Percentiles rank a stretch among this genome's conserved stretches.
phyloP scores from a whole-genome alignment of 2,888 invertebrate species.

The Mimumesa dahlbomi region DNA sequence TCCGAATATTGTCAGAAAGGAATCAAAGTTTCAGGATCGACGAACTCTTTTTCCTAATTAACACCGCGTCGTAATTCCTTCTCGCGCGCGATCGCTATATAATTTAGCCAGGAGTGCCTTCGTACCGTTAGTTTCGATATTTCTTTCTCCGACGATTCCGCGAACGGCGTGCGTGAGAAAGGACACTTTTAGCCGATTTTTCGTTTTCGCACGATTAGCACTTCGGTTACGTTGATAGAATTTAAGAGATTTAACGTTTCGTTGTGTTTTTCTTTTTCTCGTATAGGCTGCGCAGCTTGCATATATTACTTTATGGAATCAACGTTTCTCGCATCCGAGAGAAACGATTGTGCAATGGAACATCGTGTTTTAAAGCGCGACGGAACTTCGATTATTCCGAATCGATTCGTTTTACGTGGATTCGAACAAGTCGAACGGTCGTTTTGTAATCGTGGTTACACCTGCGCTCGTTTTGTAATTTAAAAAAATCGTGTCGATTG shows the following conservation, averaged over 20 bases:
- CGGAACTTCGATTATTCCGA: too few relatives aligned
- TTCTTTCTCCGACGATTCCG: constrained; percentile 6
- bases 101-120: constrained; percentile 59
- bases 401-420: neutral
- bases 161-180: too few relatives aligned
- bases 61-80: neutral
- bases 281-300: neutral
- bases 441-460: too few relatives aligned
- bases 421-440: too few relatives aligned
- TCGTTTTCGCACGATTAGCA: too few relatives aligned
- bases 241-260: neutral
- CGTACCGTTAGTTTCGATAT: constrained; percentile 21
- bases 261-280: neutral
- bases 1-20: constrained; percentile 4
- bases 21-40: neutral
- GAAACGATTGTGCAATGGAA: neutral
- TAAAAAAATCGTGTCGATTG: neutral
- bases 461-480: too few relatives aligned
- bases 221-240: neutral
- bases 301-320: neutral
- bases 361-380: neutral
- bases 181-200: neutral
- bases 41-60: neutral
- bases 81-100: constrained; percentile 2
- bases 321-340: neutral